A percentile compares a stretch with the other conserved stretches of the same genome.
Evolutionary conservation across 1,140 invertebrate species (phyloP).

Genomic region (Aphaenogaster ashmeadi): DNA sequence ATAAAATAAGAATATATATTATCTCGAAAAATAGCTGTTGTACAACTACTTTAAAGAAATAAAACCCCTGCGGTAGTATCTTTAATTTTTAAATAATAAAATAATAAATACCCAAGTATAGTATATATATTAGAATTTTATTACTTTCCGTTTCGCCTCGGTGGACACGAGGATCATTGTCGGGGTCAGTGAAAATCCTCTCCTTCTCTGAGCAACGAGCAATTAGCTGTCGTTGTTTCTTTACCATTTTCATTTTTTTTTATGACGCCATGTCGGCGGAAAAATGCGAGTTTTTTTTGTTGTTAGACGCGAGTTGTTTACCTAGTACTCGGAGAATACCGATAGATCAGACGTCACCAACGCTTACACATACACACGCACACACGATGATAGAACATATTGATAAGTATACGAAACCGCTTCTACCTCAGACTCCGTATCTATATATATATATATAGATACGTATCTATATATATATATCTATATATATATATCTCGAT

Average conservation of each 20-base stretch:
- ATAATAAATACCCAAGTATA: too few species aligned
- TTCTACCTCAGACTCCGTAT: slow-evolving; percentile 79
- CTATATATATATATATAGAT: slow-evolving; percentile 57
- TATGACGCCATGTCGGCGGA: neutral
- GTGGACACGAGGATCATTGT: slow-evolving; percentile 5
- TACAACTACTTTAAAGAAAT: too few species aligned
- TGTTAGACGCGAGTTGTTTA: slow-evolving; percentile 54
- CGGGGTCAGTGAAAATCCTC: neutral
- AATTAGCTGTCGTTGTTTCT: neutral
- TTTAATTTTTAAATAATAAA: too few species aligned
- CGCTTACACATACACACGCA: slow-evolving; percentile 26
- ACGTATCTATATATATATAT: slow-evolving; percentile 53
- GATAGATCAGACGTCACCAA: slow-evolving; percentile 39
- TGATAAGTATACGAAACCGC: slow-evolving; percentile 80
- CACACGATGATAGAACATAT: slow-evolving; percentile 63
- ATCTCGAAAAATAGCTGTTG: too few species aligned
- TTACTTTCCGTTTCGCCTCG: slow-evolving; percentile 14
- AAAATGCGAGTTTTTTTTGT: slow-evolving; percentile 7
- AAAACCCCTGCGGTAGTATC: too few species aligned
- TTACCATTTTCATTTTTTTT: neutral
- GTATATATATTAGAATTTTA: too few species aligned
- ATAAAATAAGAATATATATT: too few species aligned
- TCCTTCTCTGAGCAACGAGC: slow-evolving; percentile 2
- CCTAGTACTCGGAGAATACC: slow-evolving; percentile 64
- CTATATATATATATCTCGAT: slow-evolving; percentile 44